Base-by-base conservation (phyloP, 2,888 invertebrate species). In the Neoascia interrupta region DNA sequence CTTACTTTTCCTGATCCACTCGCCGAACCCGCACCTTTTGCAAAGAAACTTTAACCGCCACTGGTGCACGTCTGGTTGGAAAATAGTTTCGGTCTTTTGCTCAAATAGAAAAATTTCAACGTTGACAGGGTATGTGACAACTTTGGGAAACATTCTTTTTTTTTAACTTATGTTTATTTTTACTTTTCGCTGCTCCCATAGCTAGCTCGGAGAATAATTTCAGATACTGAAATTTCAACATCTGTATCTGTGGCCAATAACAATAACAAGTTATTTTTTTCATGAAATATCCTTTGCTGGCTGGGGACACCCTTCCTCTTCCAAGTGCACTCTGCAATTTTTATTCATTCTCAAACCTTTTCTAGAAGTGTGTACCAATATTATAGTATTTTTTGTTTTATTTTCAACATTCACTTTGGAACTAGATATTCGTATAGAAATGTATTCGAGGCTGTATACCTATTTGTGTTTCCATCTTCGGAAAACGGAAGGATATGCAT, bases 201-300 rank as follows among this genome's bases (percentile, higher is more conserved):
- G 47, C 13, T 58, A 23, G 47, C 58, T 26, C 41, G 13, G 4
- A 49, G 47, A 36, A 39, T 31, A 74, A 34, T 75, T 41, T 70
- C 36, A 26, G 31, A 51, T 64, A 37, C 36, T 75, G 31, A 16
- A 69, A 69, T 61, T 37, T 58, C 63, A 58, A 76, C 75, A 70
- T 76, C 75, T n/a, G n/a, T n/a, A 76, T 76, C 63, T 63, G 37
- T 43, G 64, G 51, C 70, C 51, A 70, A 75, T 75, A 75, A 63
- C 63, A 76, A 76, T 70, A 70, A 70, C 63, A 70, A 76, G 63
- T 64, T 56, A 64, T 47, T 61, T 47, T n/a, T 49, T 16, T 23
- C 16, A 21, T 34, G 15, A 13, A 21, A 23, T 11, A 21, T 36
- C 8, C 6, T 60, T 31, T 15, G 1, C 10, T 21, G 3, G 41